Base-by-base conservation (phyloP, 2,797 vertebrate genomes). In the Jordanella pulchra region DNA sequence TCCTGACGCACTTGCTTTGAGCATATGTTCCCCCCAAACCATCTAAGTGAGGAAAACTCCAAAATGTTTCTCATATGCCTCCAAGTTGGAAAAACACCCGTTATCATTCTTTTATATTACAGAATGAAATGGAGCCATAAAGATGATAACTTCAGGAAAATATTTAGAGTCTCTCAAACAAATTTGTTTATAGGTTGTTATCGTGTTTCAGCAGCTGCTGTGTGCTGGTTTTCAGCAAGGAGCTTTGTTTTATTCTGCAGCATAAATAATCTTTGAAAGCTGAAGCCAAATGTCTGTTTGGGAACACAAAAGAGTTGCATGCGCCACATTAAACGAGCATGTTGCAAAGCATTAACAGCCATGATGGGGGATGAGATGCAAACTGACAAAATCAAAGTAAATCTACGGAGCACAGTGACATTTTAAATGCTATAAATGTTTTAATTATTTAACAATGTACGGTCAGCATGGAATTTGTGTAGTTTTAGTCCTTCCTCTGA, bases 1-100 rank as follows among this genome's bases (percentile, higher is more conserved):
- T 78, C 67, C 48, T 72, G 69, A 82, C 70, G 87, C 75, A 78
- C 72, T 66, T 75, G 77, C 76, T 81, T 50, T 30, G 1, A 75
- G 82, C 75, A 71, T 69, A 25, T 45, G 76, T 83, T 74, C 35
- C 44, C 44, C 63, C 73, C 81, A 84, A 85, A 79, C 85, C 85
- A 86, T 73, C 87, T 83, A 78, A 84, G 85, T 72, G 80, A 73
- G 78, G 64, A 71, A 27, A 88, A 87, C 79, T 83, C 45, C 55
- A 65, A 42, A 81, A 80, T 69, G 76, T 25, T 80, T 72, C 72
- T 78, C n/a, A 50, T 75, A 60, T 50, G 27, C 44, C 30, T 54
- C 11, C 85, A 73, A 88, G 76, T 61, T 6, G 67, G 55, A 65
- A n/a, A 32, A 79, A 85, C 83, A 50, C 32, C 25, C 72, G 69